Evolutionary conservation across 2,113 vertebrate genomes (phyloP), one percentile per base, ranked within the genome.

Genomic region (Columbina picui): DNA sequence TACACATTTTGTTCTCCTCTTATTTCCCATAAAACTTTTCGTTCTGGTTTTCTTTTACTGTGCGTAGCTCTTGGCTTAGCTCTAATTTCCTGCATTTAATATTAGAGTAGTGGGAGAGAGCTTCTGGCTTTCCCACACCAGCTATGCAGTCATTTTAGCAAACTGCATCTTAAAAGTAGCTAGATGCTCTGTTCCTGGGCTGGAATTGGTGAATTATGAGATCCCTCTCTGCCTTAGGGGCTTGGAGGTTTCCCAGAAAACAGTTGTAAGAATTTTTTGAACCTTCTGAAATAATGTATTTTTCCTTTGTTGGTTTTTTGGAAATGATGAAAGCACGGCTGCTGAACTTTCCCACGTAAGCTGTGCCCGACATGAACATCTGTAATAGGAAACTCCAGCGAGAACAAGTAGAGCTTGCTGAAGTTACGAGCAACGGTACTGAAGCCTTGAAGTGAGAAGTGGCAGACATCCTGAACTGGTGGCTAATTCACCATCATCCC

Each of bases 191-290:
- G 39, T 52, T 76, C 52, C 61, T 87, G 61, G 67, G 14, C 59
- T 94, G 82, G 15, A 77, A 14, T 3, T 56, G 63, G 83, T 89
- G 80, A 70, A 68, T 97, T 88, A 77, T 3, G 76, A 93, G 68
- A 41, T 84, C 71, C 25, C 71, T 80, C 38, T 82, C 82, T 87
- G 91, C 89, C 73, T 56, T 59, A 14, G 83, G 76, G 76, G 30
- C 71, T 90, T 93, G 88, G 83, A 86, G 38, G 2, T 80, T 91
- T 88, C 90, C 64, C 93, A 96, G 87, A 93, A 95, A 95, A 79
- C 45, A 50, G 87, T 93, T 87, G 39, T 69, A 95, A 82, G 59
- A 65, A 59, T 80, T 69, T 84, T 79, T 92, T 93, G 43, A 69
- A 95, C 84, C 70, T 83, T 83, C 55, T 87, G 67, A 83, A 87